Evolutionary conservation across 2,797 vertebrate species (phyloP).

Genomic region (Ctenopoma kingsleyae): DNA sequence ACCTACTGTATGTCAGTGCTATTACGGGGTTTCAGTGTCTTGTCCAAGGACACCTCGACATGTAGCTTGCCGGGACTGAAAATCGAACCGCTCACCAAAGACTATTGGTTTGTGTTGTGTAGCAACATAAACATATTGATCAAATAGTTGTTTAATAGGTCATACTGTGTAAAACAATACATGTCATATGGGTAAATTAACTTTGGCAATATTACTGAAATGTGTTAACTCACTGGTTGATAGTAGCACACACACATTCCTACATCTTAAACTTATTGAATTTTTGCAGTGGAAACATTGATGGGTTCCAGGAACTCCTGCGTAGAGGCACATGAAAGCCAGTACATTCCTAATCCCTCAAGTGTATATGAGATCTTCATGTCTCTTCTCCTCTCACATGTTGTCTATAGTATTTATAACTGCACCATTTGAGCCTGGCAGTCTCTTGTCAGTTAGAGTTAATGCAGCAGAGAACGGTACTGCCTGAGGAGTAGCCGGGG

Average conservation of each 20-base stretch:
- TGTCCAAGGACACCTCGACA: no score
- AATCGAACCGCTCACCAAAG: no score
- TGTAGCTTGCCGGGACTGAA: no score
- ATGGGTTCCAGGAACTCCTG: conserved; percentile 17
- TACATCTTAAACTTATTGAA: not conserved
- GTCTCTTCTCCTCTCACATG: conserved; percentile 37
- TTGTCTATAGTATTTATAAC: conserved; percentile 56
- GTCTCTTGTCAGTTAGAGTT: conserved; percentile 70
- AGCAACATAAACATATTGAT: not conserved
- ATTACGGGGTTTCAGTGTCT: no score
- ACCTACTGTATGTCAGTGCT: no score
- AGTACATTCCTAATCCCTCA: not conserved
- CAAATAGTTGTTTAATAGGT: not conserved
- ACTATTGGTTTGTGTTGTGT: not conserved
- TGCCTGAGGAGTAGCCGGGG: conserved; percentile 63
- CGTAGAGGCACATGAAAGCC: conserved; percentile 12
- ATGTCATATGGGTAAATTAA: not conserved
- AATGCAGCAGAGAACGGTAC: conserved; percentile 54
- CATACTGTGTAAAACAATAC: not conserved
- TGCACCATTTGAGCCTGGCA: conserved; percentile 48
- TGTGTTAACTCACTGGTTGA: not conserved
- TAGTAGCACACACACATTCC: not conserved
- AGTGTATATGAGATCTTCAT: conserved; percentile 12
- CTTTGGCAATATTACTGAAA: conserved; percentile 3
- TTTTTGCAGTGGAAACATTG: conserved; percentile 1